Evolutionary conservation across 2,797 vertebrate genomes (phyloP), one percentile per base, ranked within the genome.

Genomic region (Odontamblyopus rebecca): DNA sequence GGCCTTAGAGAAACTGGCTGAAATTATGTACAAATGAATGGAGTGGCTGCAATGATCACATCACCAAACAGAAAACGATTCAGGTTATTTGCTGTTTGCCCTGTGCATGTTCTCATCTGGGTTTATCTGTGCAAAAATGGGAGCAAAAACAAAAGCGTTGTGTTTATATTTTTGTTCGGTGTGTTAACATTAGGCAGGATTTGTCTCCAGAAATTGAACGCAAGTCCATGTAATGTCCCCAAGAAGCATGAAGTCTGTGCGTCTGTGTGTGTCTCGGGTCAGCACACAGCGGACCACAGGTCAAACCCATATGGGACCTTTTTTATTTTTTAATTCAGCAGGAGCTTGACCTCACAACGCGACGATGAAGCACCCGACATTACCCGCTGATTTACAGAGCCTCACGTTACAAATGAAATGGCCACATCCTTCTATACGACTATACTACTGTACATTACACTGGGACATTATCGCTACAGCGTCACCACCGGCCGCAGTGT

Each of bases 181-280:
- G 23, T 23, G 23, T 23, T 23, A 23, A 23, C 23, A 23, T 23
- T 0, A 23, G 23, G 23, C 23, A 23, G 23, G 23, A 23, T 23
- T 23, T 23, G 13, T 48, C 12, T 15, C 44, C 44, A 48, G 13
- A 15, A 48, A 48, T 15, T 48, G 19, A 23, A 60, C 50, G 64
- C 3, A 8, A 48, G 44, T 48, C 44, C 15, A 16, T 15, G 13
- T 16, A 48, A 48, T 15, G 44, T 48, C 44, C 44, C 13, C 44
- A 16, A 48, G 44, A 48, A 48, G 15, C 44, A 48, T 4, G 3
- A 13, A 48, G 15, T 6, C 35, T 38, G 35, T 32, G 41, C 30
- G 38, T 13, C 2, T 8, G 29, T 60, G 65, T 60, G 54, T 69
- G 85, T 87, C 85, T 69, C 5, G 74, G 85, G 81, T 82, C 76